A percentile compares a stretch with the other conserved stretches of the same genome.
Evolutionary conservation across 2,797 vertebrate genomes (phyloP).

Genomic region (Chloroceryle inda): DNA sequence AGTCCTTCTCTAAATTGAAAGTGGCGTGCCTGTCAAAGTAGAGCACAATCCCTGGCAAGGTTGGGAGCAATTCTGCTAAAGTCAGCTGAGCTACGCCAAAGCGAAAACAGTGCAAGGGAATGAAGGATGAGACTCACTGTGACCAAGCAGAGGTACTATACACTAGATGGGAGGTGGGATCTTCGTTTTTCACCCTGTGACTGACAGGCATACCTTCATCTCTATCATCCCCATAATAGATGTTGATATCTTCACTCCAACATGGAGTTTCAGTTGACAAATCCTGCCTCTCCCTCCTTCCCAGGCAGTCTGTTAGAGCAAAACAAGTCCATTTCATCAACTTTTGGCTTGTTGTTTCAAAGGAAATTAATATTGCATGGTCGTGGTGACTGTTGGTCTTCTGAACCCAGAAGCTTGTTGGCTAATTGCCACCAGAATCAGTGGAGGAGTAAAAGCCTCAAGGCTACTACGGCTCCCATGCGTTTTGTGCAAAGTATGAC

Average conservation of each 20-base stretch:
- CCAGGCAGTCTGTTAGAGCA: background rate
- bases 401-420: slow-evolving; percentile 42
- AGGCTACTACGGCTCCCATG: background rate
- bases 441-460: slow-evolving; percentile 8
- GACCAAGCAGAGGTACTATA: background rate
- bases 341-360: slow-evolving; percentile 21
- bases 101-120: background rate
- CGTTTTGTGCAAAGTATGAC: background rate
- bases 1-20: slow-evolving; percentile 11
- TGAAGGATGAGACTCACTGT: background rate
- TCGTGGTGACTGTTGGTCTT: background rate
- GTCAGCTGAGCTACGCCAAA: background rate
- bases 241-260: slow-evolving; percentile 54
- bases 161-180: background rate
- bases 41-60: background rate
- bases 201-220: slow-evolving; percentile 49
- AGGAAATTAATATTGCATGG: slow-evolving; percentile 43
- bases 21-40: slow-evolving; percentile 17
- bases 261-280: slow-evolving; percentile 44
- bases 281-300: background rate
- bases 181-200: slow-evolving; percentile 40
- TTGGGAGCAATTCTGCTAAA: background rate
- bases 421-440: background rate
- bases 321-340: slow-evolving; percentile 30
- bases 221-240: slow-evolving; percentile 39